Base-by-base conservation (phyloP, 2,797 vertebrate genomes). In the Enteromius viviparus region DNA sequence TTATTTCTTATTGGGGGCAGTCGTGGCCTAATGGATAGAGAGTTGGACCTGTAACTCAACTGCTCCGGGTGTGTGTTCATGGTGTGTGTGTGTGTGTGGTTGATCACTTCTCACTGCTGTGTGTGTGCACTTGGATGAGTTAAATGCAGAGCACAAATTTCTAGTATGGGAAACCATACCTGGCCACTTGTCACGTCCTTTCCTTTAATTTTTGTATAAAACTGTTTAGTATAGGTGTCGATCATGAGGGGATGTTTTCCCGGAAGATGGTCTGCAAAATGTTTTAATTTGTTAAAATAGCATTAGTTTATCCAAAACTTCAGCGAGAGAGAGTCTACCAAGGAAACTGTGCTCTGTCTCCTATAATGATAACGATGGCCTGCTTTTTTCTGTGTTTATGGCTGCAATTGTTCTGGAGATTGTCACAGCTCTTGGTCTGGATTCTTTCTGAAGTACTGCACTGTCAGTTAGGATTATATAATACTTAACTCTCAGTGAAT, bases 381-480 rank as follows among this genome's bases (percentile, higher is more conserved):
- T 80, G 58, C 29, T 77, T 45, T 69, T 26, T 49, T 64, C 10
- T 80, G 29, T 87, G 84, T 87, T 87, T 85, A 87, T 83, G 75
- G 32, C 29, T 81, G 60, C 55, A 80, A 80, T 83, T 78, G 76
- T 51, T 70, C 87, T 88, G 86, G 81, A 88, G 71, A 53, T 45
- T 84, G 80, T 88, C 86, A 89, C 65, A 9, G 8, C 76, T 78
- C 26, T 84, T 84, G 78, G 70, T 72, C 40, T 37, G 66, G 66
- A 12, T 76, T 23, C 40, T 77, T 65, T 87, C 75, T 65, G 55
- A 69, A 88, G 85, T 79, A 69, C 62, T 29, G 76, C 60, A 51
- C 81, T 80, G 45, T 58, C 65, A 71, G 60, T 71, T 45, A 17
- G 17, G n/a, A 81, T 58, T n/a, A n/a, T 74, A 60, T 83, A 58